phyloP scores from a whole-genome alignment of 2,888 invertebrate species.

The Pandemis heparana region DNA sequence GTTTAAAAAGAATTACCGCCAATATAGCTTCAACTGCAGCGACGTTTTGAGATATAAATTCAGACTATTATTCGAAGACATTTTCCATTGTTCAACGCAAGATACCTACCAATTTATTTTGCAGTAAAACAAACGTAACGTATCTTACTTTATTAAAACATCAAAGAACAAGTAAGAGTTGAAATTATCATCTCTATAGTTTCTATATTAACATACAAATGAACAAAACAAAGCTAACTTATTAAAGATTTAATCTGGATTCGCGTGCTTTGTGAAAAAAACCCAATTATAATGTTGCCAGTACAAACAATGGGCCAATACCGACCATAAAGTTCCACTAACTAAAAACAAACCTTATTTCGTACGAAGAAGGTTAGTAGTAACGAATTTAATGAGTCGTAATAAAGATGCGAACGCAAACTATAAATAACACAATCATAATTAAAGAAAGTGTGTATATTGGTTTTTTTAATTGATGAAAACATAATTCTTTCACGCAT shows the following conservation, averaged over 20 bases:
- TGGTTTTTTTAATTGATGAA: not conserved
- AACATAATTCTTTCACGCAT: not conserved
- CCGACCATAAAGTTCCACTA: not conserved
- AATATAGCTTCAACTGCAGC: too few relatives aligned
- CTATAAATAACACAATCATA: slow-evolving; percentile 11
- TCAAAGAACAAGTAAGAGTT: slow-evolving; percentile 19
- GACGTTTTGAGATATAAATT: too few relatives aligned
- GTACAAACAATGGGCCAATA: slow-evolving; percentile 50
- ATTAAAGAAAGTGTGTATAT: slow-evolving; percentile 20
- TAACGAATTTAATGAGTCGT: not conserved
- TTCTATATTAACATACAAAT: slow-evolving; percentile 41
- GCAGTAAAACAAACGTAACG: not conserved
- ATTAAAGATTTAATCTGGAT: slow-evolving; percentile 42
- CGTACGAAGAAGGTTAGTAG: not conserved
- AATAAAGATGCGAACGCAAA: slow-evolving; percentile 8
- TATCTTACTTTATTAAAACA: not conserved
- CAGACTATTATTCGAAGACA: too few relatives aligned
- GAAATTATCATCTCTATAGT: slow-evolving; percentile 25
- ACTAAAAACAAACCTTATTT: not conserved
- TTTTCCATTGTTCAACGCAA: not conserved
- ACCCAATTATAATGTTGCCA: slow-evolving; percentile 55
- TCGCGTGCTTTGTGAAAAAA: slow-evolving; percentile 56
- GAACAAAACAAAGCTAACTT: slow-evolving; percentile 36
- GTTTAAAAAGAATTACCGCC: too few relatives aligned
- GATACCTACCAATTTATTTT: not conserved